Evolutionary conservation across 2,113 vertebrate genomes (phyloP), one percentile per base, ranked within the genome.

Genomic region (Cyphomyrus discorhynchus): DNA sequence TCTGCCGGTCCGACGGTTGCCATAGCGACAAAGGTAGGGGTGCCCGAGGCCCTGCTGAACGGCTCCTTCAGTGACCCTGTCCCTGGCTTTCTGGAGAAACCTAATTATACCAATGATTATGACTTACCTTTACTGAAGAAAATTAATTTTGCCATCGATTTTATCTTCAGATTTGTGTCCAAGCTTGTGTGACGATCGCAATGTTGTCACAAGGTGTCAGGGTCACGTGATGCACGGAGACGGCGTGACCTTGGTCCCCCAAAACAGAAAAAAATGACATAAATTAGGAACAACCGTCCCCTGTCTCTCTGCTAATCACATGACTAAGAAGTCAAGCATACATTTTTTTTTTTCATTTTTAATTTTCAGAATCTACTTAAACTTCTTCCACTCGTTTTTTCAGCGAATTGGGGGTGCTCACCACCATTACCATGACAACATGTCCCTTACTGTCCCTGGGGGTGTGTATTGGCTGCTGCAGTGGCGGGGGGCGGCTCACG

Each of bases 21-120:
- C 93, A 93, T 93, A 93, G 95, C 94, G 93, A 92, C 92, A 93
- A 93, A 89, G 86, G 93, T 93, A 93, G 92, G 91, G 93, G 92
- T 92, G 92, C 90, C 90, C 27, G 35, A 93, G 93, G 92, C 93
- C 91, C 90, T 92, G 89, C 92, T 91, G 88, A 17, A 11, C 7
- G 6, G 35, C 52, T 21, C 21, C 27, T 15, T 58, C 27, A 46
- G 35, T 66, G 39, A 88, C 35, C 35, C 56, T 45, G 52, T 88
- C 53, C 27, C 49, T 42, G 50, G 27, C 31, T 87, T 50, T 56
- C 31, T 27, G 31, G 31, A 35, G 85, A 56, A 39, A 87, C 47
- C 50, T 87, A 39, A 56, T 56, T 87, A 35, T 39, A 39, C 85
- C 9, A 86, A 31, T 86, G 85, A 86, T 27, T 31, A 19, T 31